Percentiles rank a stretch among this genome's conserved stretches.
phyloP scores from a whole-genome alignment of 1,140 invertebrate species.

The Maniola jurtina region DNA sequence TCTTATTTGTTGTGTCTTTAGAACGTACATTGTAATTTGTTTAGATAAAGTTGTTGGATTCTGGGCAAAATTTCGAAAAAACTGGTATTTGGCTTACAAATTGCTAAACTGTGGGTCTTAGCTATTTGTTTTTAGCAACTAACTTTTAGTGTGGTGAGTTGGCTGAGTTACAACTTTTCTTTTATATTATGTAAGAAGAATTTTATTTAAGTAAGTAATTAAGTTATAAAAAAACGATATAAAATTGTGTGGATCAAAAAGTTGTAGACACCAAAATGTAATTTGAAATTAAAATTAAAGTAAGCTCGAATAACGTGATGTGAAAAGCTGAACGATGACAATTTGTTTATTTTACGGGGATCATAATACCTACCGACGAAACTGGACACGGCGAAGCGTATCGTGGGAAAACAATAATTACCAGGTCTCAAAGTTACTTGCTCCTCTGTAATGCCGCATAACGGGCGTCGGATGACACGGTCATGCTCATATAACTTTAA shows the following conservation, averaged over 20 bases:
- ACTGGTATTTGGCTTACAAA: too few relatives aligned
- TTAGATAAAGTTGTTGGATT: too few relatives aligned
- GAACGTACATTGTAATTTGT: too few relatives aligned
- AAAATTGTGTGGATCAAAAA: too few relatives aligned
- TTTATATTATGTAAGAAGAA: neutral
- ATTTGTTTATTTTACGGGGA: conserved; percentile 33
- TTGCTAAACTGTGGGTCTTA: too few relatives aligned
- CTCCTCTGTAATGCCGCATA: conserved; percentile 39
- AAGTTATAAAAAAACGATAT: too few relatives aligned
- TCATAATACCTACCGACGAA: conserved; percentile 24
- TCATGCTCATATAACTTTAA: conserved; percentile 44
- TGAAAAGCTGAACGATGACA: conserved; percentile 23
- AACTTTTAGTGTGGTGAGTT: too few relatives aligned
- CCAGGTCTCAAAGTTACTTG: conserved; percentile 38
- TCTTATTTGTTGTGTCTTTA: conserved; percentile 6
- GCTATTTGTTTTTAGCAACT: too few relatives aligned
- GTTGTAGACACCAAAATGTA: neutral
- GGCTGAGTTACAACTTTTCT: neutral
- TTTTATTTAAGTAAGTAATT: too few relatives aligned
- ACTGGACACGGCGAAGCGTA: conserved; percentile 35
- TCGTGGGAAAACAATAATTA: conserved; percentile 60
- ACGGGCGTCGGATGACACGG: conserved; percentile 49
- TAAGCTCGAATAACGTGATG: neutral
- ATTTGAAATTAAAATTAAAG: neutral
- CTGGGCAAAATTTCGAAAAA: too few relatives aligned